A percentile compares a stretch with the other conserved stretches of the same genome.
These are phyloP conservation scores for honey bee (Apis mellifera) DNA, from an alignment of 1,140 invertebrate genomes.

Conservation along the genomic window DNA sequence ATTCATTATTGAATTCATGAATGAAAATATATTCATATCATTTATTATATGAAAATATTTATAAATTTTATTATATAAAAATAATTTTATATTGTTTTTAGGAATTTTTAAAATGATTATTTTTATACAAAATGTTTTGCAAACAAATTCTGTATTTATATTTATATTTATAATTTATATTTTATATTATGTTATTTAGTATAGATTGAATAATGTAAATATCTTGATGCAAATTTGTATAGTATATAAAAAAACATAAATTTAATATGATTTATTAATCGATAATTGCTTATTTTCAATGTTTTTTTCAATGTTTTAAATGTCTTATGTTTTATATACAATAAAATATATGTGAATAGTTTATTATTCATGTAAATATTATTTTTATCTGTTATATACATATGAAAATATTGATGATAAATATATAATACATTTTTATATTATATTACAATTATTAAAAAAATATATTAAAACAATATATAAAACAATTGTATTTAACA, in stretches of 20 bases:
- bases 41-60: neutral
- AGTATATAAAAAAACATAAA: neutral
- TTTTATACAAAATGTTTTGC: neutral
- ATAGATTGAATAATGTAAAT: neutral
- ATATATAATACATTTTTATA: neutral
- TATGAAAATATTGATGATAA: neutral
- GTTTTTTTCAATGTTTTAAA: neutral
- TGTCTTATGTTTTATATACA: neutral
- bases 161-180: constrained; percentile 15
- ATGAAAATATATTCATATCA: no score
- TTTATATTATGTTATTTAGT: neutral
- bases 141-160: neutral
- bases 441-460: neutral
- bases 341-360: neutral
- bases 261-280: neutral
- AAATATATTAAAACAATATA: neutral
- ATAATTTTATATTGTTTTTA: neutral
- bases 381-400: neutral
- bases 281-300: neutral
- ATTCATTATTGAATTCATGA: no score
- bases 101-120: constrained; percentile 8
- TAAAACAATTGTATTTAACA: neutral
- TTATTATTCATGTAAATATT: neutral
- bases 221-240: neutral
- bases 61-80: neutral